Evolutionary conservation across 2,113 vertebrate genomes (phyloP).

Genomic region (Jaculus jaculus): DNA sequence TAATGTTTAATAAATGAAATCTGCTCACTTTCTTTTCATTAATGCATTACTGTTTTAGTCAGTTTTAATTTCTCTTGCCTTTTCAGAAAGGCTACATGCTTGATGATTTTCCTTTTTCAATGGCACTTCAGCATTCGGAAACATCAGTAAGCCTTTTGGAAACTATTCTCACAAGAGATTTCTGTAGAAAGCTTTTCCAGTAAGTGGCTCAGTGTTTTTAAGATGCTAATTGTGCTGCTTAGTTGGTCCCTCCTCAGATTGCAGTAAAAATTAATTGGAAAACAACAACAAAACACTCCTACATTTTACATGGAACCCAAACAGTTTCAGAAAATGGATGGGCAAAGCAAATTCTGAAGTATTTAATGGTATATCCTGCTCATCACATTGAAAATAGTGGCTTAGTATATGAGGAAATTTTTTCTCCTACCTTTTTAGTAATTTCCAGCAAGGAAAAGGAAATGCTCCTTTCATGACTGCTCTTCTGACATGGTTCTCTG

Average conservation of each 20-base stretch:
- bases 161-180: constrained; percentile 65
- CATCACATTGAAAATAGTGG: not conserved
- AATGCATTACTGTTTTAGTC: constrained; percentile 52
- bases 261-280: constrained; percentile 67
- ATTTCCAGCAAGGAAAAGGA: not conserved
- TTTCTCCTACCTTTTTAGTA: not conserved
- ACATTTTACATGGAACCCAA: not conserved
- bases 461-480: not conserved
- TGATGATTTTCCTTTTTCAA: constrained; percentile 64
- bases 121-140: constrained; percentile 62
- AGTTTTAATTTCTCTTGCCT: constrained; percentile 60
- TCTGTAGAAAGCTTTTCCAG: constrained; percentile 66
- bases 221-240: constrained; percentile 56
- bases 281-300: constrained; percentile 1
- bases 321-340: not conserved
- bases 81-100: constrained; percentile 64
- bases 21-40: constrained; percentile 64
- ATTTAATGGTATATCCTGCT: not conserved
- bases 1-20: constrained; percentile 74
- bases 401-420: not conserved
- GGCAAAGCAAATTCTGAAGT: not conserved
- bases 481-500: not conserved
- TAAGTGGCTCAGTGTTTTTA: constrained; percentile 66
- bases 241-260: constrained; percentile 48
- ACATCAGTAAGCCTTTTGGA: constrained; percentile 53